Conservation (phyloP, 2,797 vertebrate genomes). For the Melanotaenia maccullochi region DNA sequence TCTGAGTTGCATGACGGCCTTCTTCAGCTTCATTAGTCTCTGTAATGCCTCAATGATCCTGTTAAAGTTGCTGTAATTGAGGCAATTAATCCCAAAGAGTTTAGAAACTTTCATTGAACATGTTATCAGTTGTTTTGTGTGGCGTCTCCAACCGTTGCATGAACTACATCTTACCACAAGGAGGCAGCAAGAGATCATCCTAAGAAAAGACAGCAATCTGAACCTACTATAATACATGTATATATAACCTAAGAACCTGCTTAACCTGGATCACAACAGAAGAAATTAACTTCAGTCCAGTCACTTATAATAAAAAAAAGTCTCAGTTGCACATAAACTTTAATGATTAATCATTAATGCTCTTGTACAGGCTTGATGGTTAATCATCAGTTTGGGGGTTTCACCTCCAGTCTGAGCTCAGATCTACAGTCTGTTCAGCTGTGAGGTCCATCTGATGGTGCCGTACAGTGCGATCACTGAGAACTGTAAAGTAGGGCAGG, state of each 20-base stretch:
- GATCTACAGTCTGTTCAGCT: constrained; percentile 12
- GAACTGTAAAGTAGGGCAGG: constrained; percentile 65
- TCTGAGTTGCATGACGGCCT: too few relatives aligned
- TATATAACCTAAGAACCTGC: neutral
- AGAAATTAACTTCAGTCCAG: neutral
- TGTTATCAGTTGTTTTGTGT: too few relatives aligned
- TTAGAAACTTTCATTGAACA: neutral
- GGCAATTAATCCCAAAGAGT: neutral
- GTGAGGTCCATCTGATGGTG: neutral
- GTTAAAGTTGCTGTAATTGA: neutral
- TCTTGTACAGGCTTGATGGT: neutral
- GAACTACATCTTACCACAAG: constrained; percentile 57
- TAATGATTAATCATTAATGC: neutral
- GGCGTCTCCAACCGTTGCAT: neutral
- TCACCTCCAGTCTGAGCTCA: neutral
- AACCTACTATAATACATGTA: neutral
- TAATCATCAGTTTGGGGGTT: neutral
- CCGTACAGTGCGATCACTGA: constrained; percentile 18
- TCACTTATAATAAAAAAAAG: neutral
- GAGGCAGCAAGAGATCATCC: constrained; percentile 57
- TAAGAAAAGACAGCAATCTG: neutral
- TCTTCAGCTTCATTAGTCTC: too few relatives aligned
- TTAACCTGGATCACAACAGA: constrained; percentile 1
- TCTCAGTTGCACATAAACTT: neutral
- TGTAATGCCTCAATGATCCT: neutral